A percentile compares a stretch with the other conserved stretches of the same genome.
Evolutionary conservation across 2,797 vertebrate genomes (phyloP).

Genomic region (Thripadectes ignobilis): DNA sequence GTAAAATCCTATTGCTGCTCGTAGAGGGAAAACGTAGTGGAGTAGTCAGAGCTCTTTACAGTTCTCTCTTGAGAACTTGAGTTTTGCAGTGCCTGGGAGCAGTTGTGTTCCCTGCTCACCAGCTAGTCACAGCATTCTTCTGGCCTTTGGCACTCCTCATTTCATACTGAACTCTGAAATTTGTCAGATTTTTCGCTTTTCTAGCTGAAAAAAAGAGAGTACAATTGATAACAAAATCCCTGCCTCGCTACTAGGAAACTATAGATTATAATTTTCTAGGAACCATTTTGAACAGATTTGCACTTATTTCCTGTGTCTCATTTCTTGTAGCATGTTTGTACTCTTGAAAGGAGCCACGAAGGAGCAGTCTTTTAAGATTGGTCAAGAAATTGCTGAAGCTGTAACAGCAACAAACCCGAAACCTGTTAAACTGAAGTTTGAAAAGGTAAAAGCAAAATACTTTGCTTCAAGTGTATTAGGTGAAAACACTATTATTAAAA

Average conservation of each 20-base stretch:
- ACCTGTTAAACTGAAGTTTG: slow-evolving; percentile 96
- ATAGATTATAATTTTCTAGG: neutral
- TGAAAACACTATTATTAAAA: neutral
- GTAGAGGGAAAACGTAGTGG: neutral
- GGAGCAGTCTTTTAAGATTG: slow-evolving; percentile 97
- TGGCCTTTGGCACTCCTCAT: neutral
- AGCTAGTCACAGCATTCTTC: neutral
- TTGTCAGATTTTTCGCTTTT: neutral
- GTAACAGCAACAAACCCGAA: slow-evolving; percentile 96
- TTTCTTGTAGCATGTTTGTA: slow-evolving; percentile 90
- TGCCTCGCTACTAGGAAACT: neutral
- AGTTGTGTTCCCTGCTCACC: neutral
- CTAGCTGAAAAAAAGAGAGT: neutral
- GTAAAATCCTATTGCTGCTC: neutral
- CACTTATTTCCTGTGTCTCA: slow-evolving; percentile 8
- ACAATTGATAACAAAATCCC: neutral
- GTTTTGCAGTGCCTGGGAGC: neutral
- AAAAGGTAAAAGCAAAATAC: slow-evolving; percentile 85
- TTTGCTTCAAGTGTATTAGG: neutral
- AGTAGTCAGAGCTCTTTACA: neutral
- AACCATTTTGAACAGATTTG: neutral
- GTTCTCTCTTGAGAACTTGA: neutral
- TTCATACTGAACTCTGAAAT: neutral
- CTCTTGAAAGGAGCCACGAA: slow-evolving; percentile 96
- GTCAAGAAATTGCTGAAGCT: slow-evolving; percentile 95